These are phyloP conservation scores for Datnioides undecimradiatus DNA, from an alignment of 2,113 vertebrate genomes.

Conservation along the genomic window DNA sequence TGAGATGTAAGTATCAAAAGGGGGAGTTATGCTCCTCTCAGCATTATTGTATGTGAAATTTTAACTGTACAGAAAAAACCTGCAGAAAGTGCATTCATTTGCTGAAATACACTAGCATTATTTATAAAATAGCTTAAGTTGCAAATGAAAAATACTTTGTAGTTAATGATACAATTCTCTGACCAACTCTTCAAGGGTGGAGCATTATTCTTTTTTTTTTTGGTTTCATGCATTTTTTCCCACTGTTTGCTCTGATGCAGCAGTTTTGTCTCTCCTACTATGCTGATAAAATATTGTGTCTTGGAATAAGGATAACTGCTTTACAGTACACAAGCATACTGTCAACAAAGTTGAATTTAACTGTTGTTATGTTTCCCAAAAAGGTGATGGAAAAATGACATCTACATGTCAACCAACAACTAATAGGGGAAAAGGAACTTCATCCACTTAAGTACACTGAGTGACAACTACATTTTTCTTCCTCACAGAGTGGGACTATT, in stretches of 20 bases:
- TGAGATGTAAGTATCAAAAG: too few relatives aligned
- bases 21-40: too few relatives aligned
- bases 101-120: too few relatives aligned
- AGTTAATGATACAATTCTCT: too few relatives aligned
- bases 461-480: neutral
- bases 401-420: neutral
- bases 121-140: too few relatives aligned
- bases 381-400: neutral
- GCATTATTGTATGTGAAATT: too few relatives aligned
- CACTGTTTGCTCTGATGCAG: neutral
- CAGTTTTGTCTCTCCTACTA: neutral
- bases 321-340: neutral
- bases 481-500: neutral
- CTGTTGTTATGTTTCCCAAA: neutral
- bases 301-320: neutral
- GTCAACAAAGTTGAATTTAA: neutral
- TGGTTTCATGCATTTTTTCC: neutral
- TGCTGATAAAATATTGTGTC: neutral
- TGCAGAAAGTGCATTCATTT: too few relatives aligned
- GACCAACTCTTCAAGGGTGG: too few relatives aligned
- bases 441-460: neutral
- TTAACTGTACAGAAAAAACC: too few relatives aligned
- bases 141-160: too few relatives aligned
- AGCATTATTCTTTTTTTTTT: too few relatives aligned
- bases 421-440: neutral